Base-by-base conservation (phyloP, 2,797 vertebrate species). In the Micromesistius poutassou region DNA sequence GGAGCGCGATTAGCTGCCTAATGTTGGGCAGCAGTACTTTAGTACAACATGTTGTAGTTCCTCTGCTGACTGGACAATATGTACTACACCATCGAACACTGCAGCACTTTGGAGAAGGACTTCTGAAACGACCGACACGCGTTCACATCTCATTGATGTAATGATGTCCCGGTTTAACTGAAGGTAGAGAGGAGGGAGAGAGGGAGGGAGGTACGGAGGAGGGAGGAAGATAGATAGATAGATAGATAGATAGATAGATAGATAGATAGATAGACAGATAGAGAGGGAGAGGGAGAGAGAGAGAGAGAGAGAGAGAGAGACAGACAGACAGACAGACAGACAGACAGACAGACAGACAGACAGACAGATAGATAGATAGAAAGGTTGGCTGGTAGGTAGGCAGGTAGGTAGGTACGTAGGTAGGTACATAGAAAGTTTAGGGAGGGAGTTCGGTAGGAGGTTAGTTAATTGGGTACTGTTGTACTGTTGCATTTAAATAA, bases 1-100 rank as follows among this genome's bases (percentile, higher is more conserved):
- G 89, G 92, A 91, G 91, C 91, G 86, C 92, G 91, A 93, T 94
- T 94, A 94, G 89, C 87, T 91, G 83, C 90, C 79, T 91, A 93
- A 94, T 92, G 91, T 91, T 85, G 85, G 87, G 87, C 86, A 91
- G 88, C 82, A 87, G 88, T 90, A 85, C 89, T 90, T 85, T 84
- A 85, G 90, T 85, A 81, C 82, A 87, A 85, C 85, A 83, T 80
- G 81, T 84, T 90, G 62, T 10, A 66, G 62, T 10, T 2, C 55
- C 87, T 83, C 30, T 84, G 89, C 92, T 93, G 89, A 92, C 89
- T 82, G 86, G 89, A 91, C 88, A 87, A 89, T 91, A 90, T 85
- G 80, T 78, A 28, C 62, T 66, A 66, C 75, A 76, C 38, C 76
- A 82, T 79, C 86, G 78, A 84, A 76, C 36, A n/a, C 33, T 2